Conservation (phyloP, 2,888 invertebrate species). For the Ophioninae sp. region DNA sequence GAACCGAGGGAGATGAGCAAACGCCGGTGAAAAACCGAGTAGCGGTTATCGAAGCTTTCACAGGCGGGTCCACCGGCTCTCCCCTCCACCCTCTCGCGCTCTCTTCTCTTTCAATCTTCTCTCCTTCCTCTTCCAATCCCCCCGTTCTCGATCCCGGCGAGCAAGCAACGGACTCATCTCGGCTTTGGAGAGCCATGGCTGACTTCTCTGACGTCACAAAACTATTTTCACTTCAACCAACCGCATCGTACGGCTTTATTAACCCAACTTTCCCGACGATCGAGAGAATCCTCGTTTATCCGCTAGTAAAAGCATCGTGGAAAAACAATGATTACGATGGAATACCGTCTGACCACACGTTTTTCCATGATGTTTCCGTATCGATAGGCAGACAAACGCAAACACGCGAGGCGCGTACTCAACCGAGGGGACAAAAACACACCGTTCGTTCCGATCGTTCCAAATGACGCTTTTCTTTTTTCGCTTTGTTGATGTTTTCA, state of each 20-base stretch:
- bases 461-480: constrained; percentile 36
- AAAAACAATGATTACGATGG: constrained; percentile 46
- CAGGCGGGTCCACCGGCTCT: constrained; percentile 24
- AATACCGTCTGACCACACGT: constrained; percentile 36
- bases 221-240: constrained; percentile 50
- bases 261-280: constrained; percentile 44
- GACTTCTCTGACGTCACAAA: constrained; percentile 52
- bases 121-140: not conserved
- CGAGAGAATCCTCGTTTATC: constrained; percentile 38
- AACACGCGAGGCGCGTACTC: not conserved
- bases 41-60: constrained; percentile 51
- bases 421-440: not conserved
- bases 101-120: constrained; percentile 15
- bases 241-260: constrained; percentile 30
- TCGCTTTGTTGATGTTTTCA: constrained; percentile 1
- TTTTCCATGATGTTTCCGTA: constrained; percentile 41
- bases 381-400: constrained; percentile 17
- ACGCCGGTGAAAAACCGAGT: constrained; percentile 40
- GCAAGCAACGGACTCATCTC: constrained; percentile 34
- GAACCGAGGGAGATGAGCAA: constrained; percentile 14
- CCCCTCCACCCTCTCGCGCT: constrained; percentile 17
- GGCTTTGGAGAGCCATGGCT: constrained; percentile 19
- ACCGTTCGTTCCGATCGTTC: constrained; percentile 25
- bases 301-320: constrained; percentile 12
- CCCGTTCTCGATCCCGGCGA: not conserved